Base-by-base conservation (phyloP, 2,797 vertebrate genomes). In the Lepus oiostolus region DNA sequence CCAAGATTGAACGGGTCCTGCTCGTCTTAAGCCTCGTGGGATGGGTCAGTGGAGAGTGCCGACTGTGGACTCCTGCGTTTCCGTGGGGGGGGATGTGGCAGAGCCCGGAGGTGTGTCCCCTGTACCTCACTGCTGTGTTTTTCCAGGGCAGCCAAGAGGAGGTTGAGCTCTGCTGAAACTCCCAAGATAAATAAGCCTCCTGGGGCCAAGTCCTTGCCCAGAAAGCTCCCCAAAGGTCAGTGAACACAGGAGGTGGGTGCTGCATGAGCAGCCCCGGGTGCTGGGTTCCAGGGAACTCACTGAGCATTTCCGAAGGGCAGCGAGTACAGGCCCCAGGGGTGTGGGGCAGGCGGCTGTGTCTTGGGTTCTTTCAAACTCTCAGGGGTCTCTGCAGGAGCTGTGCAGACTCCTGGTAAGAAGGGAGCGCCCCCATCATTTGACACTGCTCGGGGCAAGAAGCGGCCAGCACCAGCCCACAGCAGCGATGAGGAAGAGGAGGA, bases 361-460 rank as follows among this genome's bases (percentile, higher is more conserved):
- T 10, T 35, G 54, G 14, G 62, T 76, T 95, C 42, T 68, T 21
- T 87, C 42, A 91, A 60, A 93, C 50, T 28, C 50, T 75, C 67
- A 14, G 76, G 47, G 7, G 24, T 80, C 32, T 91, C 72, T 93
- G 50, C 50, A 97, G 94, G 92, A 87, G n/a, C 77, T 38, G 32
- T 90, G 68, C 96, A 92, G 60, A 62, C 63, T 24, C 22, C 85
- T 38, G n/a, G 24, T 13, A 81, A 94, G 91, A 84, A 11, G 65
- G 88, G 85, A 63, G 3, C 26, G 47, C 84, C 30, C 35, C 0
- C 84, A 4, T 92, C 99, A 97, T 97, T 96, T 99, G 96, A 98
- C 96, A 96, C 98, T 98, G 8, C 98, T 98, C 47, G 98, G 98
- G 96, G 98, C 97, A 96, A 99, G 99, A 97, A 98, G 98, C 90